These are phyloP conservation scores for Capreolus pygargus DNA, from an alignment of 2,113 vertebrate genomes.

Conservation along the genomic window DNA sequence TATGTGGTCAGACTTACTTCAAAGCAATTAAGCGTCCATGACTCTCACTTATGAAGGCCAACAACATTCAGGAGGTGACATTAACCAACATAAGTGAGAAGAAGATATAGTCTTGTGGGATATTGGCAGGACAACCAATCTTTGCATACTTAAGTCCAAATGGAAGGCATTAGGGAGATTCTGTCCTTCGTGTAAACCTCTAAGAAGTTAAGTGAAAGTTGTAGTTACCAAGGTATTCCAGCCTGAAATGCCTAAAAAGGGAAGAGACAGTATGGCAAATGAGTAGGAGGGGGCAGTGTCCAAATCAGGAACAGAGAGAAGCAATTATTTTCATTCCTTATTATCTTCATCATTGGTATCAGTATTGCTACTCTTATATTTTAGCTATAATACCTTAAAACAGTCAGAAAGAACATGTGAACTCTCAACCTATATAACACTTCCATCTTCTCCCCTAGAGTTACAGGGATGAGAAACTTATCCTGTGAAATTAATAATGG, in stretches of 20 bases:
- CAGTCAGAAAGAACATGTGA: neutral
- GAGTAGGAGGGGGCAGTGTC: neutral
- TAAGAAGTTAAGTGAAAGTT: neutral
- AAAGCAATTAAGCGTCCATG: neutral
- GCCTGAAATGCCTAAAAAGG: neutral
- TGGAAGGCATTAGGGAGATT: neutral
- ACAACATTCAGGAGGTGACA: neutral
- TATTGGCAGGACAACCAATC: neutral
- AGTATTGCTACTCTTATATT: neutral
- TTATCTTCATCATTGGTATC: neutral
- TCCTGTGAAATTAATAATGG: neutral
- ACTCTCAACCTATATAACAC: neutral
- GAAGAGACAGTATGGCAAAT: no score
- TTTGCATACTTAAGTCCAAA: neutral
- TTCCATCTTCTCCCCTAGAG: neutral
- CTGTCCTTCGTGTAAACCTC: neutral
- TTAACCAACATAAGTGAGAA: neutral
- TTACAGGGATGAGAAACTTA: neutral
- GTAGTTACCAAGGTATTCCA: neutral
- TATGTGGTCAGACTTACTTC: neutral
- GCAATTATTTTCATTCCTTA: neutral
- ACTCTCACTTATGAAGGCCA: neutral
- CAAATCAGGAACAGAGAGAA: neutral
- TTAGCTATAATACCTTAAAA: neutral
- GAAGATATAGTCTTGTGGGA: neutral